Conservation (phyloP, 2,797 vertebrate species). For the Chrysocyon brachyurus region DNA sequence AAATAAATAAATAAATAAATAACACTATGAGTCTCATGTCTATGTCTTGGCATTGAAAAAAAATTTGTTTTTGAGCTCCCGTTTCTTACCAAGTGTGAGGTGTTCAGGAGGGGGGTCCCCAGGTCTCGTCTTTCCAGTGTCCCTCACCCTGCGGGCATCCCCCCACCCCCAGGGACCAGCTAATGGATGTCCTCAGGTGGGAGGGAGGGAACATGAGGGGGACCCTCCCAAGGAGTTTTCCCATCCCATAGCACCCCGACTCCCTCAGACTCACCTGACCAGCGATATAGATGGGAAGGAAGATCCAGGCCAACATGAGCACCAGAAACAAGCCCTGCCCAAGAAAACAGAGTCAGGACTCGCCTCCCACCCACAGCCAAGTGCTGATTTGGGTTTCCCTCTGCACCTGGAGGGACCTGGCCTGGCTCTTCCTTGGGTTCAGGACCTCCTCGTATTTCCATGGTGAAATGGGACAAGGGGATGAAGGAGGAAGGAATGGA, state of each 20-base stretch:
- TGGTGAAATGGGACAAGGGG: neutral
- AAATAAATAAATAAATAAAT: too few species aligned
- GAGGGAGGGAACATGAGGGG: neutral
- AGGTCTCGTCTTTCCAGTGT: fast-evolving
- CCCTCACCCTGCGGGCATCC: too few species aligned
- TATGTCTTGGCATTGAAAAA: neutral
- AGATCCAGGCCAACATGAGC: conserved; percentile 96
- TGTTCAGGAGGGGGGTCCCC: neutral
- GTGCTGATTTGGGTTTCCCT: neutral
- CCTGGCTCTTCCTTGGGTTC: neutral
- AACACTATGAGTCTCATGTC: neutral
- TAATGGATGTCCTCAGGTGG: too few species aligned
- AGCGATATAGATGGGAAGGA: conserved; percentile 97
- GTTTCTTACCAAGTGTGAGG: neutral
- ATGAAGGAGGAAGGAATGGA: neutral
- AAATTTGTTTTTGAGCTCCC: fast-evolving
- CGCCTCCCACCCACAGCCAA: fast-evolving
- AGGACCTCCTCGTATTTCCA: neutral
- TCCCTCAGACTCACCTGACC: conserved; percentile 92
- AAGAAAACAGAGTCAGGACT: neutral
- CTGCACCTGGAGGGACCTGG: too few species aligned
- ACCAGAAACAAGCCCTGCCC: conserved; percentile 95
- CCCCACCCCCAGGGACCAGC: neutral
- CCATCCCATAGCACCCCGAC: fast-evolving
- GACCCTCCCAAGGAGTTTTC: neutral